phyloP scores from a whole-genome alignment of 2,888 invertebrate species.

The Platynereis dumerilii region DNA sequence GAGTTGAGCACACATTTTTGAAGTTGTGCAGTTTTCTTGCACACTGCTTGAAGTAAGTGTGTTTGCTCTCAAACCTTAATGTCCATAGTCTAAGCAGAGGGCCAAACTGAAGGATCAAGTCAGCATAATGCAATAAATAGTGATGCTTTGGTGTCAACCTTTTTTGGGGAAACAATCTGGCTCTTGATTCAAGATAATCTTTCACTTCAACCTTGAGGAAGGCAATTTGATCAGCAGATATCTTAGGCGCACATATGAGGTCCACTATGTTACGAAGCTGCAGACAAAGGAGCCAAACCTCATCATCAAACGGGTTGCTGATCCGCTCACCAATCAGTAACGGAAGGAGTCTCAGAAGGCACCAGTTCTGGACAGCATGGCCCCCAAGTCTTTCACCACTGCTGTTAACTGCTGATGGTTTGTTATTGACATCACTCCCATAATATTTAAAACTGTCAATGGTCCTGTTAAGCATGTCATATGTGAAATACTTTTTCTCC shows the following conservation, averaged over 20 bases:
- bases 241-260: neutral
- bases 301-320: neutral
- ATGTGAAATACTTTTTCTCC: neutral
- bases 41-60: constrained; percentile 36
- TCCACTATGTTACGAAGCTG: neutral
- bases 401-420: neutral
- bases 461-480: neutral
- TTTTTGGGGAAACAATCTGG: constrained; percentile 22
- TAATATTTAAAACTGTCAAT: neutral
- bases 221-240: neutral
- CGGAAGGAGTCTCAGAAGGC: neutral
- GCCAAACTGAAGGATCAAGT: constrained; percentile 32
- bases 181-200: constrained; percentile 23
- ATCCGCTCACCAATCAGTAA: neutral
- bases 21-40: constrained; percentile 32
- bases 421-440: neutral
- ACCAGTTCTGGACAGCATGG: neutral
- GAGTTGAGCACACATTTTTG: constrained; percentile 28
- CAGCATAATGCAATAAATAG: constrained; percentile 31
- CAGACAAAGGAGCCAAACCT: neutral
- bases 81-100: constrained; percentile 36
- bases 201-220: neutral
- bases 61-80: constrained; percentile 37
- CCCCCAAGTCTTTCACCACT: neutral
- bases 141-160: constrained; percentile 32